A percentile compares a stretch with the other conserved stretches of the same genome.
phyloP scores from a whole-genome alignment of 2,113 vertebrate genomes.

The Festucalex cinctus region DNA sequence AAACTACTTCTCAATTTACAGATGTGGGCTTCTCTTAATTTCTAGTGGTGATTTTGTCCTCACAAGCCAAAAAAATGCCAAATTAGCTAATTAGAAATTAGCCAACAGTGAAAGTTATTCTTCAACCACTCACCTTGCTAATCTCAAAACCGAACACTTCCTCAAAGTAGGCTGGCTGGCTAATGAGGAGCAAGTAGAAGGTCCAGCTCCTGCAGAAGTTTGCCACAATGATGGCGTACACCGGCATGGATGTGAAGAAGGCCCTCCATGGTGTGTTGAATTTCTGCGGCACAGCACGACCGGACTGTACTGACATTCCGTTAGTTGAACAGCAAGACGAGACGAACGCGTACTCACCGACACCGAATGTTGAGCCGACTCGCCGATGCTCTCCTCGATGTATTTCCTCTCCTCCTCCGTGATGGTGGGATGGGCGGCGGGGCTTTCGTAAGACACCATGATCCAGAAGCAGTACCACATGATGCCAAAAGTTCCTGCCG shows the following conservation, averaged over 20 bases:
- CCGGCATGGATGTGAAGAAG: constrained; percentile 91
- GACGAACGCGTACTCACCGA: constrained; percentile 42
- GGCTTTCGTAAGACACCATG: constrained; percentile 96
- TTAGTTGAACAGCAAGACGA: background rate
- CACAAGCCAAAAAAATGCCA: too few species aligned
- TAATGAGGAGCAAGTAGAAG: constrained; percentile 89
- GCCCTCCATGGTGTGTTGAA: constrained; percentile 85
- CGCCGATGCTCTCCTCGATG: constrained; percentile 96
- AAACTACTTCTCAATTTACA: too few species aligned
- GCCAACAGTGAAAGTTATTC: too few species aligned
- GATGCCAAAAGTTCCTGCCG: constrained; percentile 87
- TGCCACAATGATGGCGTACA: constrained; percentile 90
- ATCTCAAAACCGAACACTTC: constrained; percentile 91
- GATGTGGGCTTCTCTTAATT: too few species aligned
- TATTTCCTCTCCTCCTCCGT: constrained; percentile 90
- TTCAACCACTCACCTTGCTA: constrained; percentile 77
- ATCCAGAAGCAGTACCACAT: constrained; percentile 98
- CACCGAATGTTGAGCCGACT: constrained; percentile 78
- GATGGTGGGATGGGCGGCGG: constrained; percentile 93
- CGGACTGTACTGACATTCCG: background rate
- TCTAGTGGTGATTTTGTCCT: too few species aligned
- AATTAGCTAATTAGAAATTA: too few species aligned
- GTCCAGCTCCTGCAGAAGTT: constrained; percentile 94
- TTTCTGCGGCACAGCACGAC: constrained; percentile 69
- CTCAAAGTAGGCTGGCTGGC: constrained; percentile 90